These are phyloP conservation scores for Poecilia picta DNA, from an alignment of 2,797 vertebrate species.

Conservation along the genomic window DNA sequence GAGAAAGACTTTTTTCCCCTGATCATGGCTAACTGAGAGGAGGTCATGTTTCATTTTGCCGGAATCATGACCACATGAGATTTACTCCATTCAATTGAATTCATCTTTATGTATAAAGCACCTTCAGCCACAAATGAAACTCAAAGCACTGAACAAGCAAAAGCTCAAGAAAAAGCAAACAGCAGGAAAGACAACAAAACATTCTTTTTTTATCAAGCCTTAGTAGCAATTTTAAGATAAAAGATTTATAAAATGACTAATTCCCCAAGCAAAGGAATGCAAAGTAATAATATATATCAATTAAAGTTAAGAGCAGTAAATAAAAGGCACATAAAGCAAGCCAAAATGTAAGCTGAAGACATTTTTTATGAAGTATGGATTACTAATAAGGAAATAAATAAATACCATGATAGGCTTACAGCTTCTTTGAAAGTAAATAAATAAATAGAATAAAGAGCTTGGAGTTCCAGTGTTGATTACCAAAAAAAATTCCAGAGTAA, in stretches of 20 bases:
- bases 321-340: background rate
- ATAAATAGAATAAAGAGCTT: background rate
- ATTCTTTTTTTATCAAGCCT: background rate
- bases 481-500: background rate
- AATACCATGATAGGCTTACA: background rate
- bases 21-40: background rate
- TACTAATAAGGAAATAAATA: background rate
- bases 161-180: background rate
- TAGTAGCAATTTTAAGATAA: background rate
- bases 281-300: background rate
- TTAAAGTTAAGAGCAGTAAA: background rate
- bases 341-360: background rate
- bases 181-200: background rate
- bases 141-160: background rate
- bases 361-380: background rate
- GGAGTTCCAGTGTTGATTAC: background rate
- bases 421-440: background rate
- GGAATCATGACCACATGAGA: background rate
- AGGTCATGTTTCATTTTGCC: background rate
- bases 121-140: background rate
- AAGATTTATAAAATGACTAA: background rate
- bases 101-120: background rate
- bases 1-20: background rate
- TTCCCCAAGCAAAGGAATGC: background rate
- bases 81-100: background rate